Evolutionary conservation across 2,113 vertebrate species (phyloP).

Genomic region (Clarias macrocephalus): DNA sequence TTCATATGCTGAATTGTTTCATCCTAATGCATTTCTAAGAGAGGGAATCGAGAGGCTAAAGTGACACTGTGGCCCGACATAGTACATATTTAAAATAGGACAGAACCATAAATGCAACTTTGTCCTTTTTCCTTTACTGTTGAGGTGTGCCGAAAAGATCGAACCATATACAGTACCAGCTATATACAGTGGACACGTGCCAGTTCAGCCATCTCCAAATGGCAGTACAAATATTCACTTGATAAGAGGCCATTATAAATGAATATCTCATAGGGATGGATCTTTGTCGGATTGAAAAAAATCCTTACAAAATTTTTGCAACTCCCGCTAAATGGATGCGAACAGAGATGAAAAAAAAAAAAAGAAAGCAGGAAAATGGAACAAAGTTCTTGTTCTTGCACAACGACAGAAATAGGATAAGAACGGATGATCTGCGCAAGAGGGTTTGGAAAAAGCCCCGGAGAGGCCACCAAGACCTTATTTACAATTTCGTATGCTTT

Average conservation of each 20-base stretch:
- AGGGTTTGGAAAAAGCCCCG: background rate
- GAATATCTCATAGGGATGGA: background rate
- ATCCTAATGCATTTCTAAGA: background rate
- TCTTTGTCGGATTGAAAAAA: background rate
- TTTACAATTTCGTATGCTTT: background rate
- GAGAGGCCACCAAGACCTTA: background rate
- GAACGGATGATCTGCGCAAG: background rate
- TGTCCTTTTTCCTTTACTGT: background rate
- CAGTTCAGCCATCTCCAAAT: constrained; percentile 16
- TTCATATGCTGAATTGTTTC: background rate
- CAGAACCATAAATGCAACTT: background rate
- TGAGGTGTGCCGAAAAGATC: background rate
- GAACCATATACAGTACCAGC: background rate
- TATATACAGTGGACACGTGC: constrained; percentile 4
- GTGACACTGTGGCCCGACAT: background rate
- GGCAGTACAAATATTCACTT: background rate
- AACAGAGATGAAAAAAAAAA: background rate
- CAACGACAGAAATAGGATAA: constrained; percentile 18
- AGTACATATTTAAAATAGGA: background rate
- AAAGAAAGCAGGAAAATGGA: constrained; percentile 48
- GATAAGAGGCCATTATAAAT: background rate
- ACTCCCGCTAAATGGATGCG: background rate
- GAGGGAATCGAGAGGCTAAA: background rate
- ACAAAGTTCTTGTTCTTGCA: constrained; percentile 42
- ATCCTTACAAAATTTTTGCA: constrained; percentile 10